Evolutionary conservation across 1,140 invertebrate genomes (phyloP).

Genomic region (Ips typographus): DNA sequence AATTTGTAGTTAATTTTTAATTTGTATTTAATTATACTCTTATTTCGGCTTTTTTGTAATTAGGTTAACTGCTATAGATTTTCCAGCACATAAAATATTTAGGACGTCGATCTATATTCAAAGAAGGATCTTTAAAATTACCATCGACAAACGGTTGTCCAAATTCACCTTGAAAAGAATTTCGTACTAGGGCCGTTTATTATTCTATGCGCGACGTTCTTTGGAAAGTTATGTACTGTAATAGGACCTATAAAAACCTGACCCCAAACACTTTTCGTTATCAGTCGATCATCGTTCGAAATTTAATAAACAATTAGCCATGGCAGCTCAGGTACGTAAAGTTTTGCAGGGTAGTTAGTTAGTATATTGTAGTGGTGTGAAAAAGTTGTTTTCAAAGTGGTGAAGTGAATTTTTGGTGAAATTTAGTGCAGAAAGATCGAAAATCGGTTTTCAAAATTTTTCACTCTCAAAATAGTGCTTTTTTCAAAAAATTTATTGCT

Average conservation of each 20-base stretch:
- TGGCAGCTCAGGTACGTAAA: constrained; percentile 35
- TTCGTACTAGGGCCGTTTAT: constrained; percentile 20
- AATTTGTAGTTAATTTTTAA: neutral
- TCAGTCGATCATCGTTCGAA: constrained; percentile 28
- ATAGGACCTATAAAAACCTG: constrained; percentile 29
- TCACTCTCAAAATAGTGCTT: neutral
- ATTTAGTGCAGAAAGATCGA: neutral
- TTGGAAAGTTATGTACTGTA: constrained; percentile 30
- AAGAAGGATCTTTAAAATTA: constrained; percentile 1
- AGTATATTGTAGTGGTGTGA: neutral
- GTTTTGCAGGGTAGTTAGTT: no score
- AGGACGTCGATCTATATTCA: constrained; percentile 12
- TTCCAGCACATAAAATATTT: neutral
- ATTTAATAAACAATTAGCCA: constrained; percentile 27
- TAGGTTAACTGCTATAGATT: no score
- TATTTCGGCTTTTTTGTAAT: no score
- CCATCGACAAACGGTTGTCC: neutral
- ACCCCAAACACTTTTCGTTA: constrained; percentile 24
- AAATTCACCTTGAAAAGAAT: constrained; percentile 25
- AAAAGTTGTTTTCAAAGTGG: no score
- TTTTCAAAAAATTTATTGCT: no score
- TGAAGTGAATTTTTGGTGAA: neutral
- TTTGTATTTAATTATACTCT: neutral
- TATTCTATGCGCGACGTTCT: constrained; percentile 10
- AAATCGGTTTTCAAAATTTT: neutral